Percentiles rank a stretch among this genome's conserved stretches.
Evolutionary conservation across 2,888 invertebrate genomes (phyloP).

Genomic region (Amphipyra berbera): DNA sequence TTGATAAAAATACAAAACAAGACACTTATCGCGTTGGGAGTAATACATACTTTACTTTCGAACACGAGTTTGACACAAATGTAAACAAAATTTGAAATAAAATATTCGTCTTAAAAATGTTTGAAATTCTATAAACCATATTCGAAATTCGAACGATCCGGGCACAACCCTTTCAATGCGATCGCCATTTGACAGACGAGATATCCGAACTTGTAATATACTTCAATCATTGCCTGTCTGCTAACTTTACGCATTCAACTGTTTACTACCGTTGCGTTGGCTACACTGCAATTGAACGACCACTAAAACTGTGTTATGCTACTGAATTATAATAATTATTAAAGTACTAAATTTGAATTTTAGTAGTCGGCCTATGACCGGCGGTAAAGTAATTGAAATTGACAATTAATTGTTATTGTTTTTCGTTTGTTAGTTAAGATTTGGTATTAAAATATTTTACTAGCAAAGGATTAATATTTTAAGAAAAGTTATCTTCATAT

Average conservation of each 20-base stretch:
- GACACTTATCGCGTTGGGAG: too few relatives aligned
- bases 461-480: too few relatives aligned
- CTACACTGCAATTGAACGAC: conserved; percentile 43
- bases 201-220: conserved; percentile 43
- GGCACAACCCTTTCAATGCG: conserved; percentile 37
- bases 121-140: conserved; percentile 1
- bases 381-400: conserved; percentile 25
- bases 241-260: conserved; percentile 67
- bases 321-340: conserved; percentile 45
- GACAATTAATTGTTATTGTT: conserved; percentile 25
- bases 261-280: conserved; percentile 57
- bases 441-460: conserved; percentile 4
- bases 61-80: too few relatives aligned
- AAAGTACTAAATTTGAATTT: conserved; percentile 23
- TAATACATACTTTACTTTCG: too few relatives aligned
- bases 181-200: conserved; percentile 30
- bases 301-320: conserved; percentile 58
- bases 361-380: conserved; percentile 7
- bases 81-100: too few relatives aligned
- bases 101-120: too few relatives aligned
- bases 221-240: conserved; percentile 60
- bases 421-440: conserved; percentile 5
- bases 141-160: conserved; percentile 27
- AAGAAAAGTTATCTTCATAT: too few relatives aligned
- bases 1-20: too few relatives aligned